Conservation (phyloP, 2,888 invertebrate genomes). For the Oithona nana region DNA sequence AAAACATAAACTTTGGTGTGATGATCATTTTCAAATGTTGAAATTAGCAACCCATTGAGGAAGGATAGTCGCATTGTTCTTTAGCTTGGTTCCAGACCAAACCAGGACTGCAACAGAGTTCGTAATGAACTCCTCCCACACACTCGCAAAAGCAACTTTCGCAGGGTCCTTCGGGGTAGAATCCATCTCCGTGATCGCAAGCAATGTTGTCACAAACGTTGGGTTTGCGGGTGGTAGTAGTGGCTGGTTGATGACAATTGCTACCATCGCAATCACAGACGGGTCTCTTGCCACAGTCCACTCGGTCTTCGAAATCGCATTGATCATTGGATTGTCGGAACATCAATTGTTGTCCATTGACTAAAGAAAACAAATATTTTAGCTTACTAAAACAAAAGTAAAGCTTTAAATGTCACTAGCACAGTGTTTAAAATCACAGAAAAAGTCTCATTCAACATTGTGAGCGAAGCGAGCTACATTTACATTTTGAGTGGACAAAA, state of each 20-base stretch:
- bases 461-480: no score
- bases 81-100: background rate
- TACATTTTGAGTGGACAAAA: no score
- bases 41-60: no score
- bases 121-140: background rate
- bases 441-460: no score
- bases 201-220: background rate
- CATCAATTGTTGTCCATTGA: background rate
- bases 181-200: background rate
- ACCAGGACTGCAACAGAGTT: background rate
- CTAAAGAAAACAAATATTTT: background rate
- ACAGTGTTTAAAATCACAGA: no score
- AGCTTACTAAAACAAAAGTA: no score
- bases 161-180: background rate
- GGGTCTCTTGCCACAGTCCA: background rate
- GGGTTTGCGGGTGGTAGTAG: background rate
- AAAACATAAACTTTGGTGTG: no score
- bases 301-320: background rate
- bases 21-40: no score
- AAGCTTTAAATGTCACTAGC: no score
- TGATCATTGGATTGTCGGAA: background rate
- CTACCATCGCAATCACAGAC: background rate
- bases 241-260: background rate
- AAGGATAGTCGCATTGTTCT: background rate
- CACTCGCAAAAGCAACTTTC: background rate